phyloP scores from a whole-genome alignment of 2,797 vertebrate species.

The Mycteria americana region DNA sequence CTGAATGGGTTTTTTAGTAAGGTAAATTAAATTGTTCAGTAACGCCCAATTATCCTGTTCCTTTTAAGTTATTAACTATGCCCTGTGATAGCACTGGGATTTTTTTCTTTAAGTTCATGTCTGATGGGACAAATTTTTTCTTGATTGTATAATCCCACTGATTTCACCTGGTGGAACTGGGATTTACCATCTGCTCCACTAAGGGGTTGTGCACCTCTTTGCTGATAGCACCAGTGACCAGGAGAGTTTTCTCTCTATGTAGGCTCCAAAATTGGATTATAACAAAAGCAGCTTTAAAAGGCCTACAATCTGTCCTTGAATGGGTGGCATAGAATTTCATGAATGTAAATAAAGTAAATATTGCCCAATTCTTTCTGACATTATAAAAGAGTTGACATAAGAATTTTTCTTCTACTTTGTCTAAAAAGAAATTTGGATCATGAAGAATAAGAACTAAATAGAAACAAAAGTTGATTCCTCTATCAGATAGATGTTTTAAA shows the following conservation, averaged over 20 bases:
- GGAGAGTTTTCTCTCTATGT: neutral
- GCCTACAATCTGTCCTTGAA: neutral
- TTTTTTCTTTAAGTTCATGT: neutral
- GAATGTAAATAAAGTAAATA: neutral
- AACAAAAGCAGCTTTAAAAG: neutral
- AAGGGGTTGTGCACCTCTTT: neutral
- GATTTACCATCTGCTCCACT: neutral
- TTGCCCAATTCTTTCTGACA: neutral
- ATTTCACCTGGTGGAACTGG: neutral
- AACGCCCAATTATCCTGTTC: neutral
- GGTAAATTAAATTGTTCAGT: neutral
- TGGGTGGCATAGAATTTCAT: neutral
- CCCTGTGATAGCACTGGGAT: neutral
- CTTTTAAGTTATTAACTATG: constrained; percentile 1
- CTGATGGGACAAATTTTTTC: neutral
- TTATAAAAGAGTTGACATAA: neutral
- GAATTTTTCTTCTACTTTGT: neutral
- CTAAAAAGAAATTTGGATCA: neutral
- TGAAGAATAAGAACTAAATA: neutral
- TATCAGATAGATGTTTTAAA: neutral
- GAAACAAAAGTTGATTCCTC: neutral
- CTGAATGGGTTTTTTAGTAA: neutral
- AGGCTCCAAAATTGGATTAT: neutral
- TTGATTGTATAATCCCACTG: neutral
- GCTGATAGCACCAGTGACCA: neutral